Base-by-base conservation (phyloP, 2,113 vertebrate species). In the Sinosuthora webbiana region DNA sequence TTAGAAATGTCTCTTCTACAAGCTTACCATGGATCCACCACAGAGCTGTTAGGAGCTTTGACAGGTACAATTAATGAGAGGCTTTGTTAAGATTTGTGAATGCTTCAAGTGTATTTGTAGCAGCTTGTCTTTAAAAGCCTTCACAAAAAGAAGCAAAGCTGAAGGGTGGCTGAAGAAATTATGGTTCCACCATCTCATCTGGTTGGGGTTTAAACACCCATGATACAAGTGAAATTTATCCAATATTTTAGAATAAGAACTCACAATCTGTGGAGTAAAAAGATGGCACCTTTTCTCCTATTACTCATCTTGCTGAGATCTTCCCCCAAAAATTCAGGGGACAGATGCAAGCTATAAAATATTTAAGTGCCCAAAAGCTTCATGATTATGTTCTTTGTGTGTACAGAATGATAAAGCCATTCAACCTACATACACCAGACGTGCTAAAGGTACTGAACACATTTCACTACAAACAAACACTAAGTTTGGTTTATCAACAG, bases 111-210 rank as follows among this genome's bases (percentile, higher is more conserved):
- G 31, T 30, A 45, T 59, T 63, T 23, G 17, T 2, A 81, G 13
- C n/a, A 67, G n/a, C 37, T 75, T 65, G 11, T 56, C 52, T 87
- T 71, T 23, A 84, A 91, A 89, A 81, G 42, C 31, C 23, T 87
- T 67, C 52, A 88, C 23, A 68, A 63, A 85, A 85, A 90, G 47
- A 67, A 95, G 82, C 42, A 94, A 83, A 93, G 55, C 47, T 86
- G 37, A 83, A 71, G 2, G 6, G 7, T 37, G 21, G 12, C 65
- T 63, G 17, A 63, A 86, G 7, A 81, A 86, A 85, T 65, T 24
- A 68, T 0, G 1, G n/a, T 45, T 94, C 44, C 11, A 50, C 24
- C 35, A 65, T 2, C 37, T 74, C 35, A 35, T 2, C 4, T 15
- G 20, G 39, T 33, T 55, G 42, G 21, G 20, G 18, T 55, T 84